Conservation (phyloP, 2,113 vertebrate species). For the Murina feae region DNA sequence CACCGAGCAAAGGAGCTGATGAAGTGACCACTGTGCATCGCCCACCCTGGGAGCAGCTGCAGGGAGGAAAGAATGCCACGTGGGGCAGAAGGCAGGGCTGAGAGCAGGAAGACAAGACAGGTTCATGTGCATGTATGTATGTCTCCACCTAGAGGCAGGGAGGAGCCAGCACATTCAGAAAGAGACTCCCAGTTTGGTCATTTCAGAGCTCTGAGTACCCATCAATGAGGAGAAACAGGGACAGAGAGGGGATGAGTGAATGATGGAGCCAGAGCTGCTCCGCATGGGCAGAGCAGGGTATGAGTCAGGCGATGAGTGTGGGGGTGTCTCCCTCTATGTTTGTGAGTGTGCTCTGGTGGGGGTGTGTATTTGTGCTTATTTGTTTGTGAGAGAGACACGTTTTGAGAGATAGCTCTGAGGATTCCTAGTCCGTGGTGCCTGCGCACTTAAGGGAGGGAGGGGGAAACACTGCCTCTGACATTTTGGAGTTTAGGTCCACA, state of each 20-base stretch:
- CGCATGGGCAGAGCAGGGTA: not conserved
- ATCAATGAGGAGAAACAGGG: not conserved
- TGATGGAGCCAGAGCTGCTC: rapidly evolving
- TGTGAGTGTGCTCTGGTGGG: not conserved
- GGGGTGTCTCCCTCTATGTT: no score
- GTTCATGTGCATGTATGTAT: rapidly evolving
- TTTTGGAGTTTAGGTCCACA: not conserved
- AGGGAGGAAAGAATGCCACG: not conserved
- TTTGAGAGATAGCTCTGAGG: not conserved
- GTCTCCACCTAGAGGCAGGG: not conserved
- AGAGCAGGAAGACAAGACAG: not conserved
- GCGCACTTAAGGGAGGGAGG: not conserved
- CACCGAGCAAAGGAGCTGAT: not conserved
- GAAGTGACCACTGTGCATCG: not conserved
- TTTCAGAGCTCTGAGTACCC: not conserved
- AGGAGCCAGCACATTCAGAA: not conserved
- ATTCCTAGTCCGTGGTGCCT: not conserved
- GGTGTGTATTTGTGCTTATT: not conserved
- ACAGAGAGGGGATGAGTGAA: not conserved
- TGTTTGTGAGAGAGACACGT: not conserved
- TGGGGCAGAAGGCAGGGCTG: not conserved
- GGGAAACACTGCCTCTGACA: not conserved
- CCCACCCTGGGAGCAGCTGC: not conserved
- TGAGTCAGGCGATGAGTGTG: no score
- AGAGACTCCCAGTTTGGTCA: not conserved